phyloP scores from a whole-genome alignment of 2,797 vertebrate species.

The Anableps anableps region DNA sequence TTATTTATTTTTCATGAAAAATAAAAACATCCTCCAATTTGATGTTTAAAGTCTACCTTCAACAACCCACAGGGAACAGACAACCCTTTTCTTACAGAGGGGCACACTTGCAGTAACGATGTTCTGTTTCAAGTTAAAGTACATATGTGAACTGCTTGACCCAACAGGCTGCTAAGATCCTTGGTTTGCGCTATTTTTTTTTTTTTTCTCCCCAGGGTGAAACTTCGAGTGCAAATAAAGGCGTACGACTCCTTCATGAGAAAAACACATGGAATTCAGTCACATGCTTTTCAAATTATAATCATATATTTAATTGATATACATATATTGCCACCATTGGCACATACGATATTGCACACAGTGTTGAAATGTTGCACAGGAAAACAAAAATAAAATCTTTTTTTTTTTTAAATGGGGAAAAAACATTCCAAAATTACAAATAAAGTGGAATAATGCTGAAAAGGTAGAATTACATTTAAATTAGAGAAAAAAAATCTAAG shows the following conservation, averaged over 20 bases:
- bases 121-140: slow-evolving; percentile 75
- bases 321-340: slow-evolving; percentile 88
- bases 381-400: slow-evolving; percentile 62
- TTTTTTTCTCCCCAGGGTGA: slow-evolving; percentile 68
- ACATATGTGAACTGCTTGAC: slow-evolving; percentile 67
- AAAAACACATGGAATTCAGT: slow-evolving; percentile 83
- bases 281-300: slow-evolving; percentile 87
- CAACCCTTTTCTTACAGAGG: slow-evolving; percentile 57
- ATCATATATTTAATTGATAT: slow-evolving; percentile 88
- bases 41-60: slow-evolving; percentile 53
- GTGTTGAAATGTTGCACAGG: slow-evolving; percentile 87
- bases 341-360: slow-evolving; percentile 89
- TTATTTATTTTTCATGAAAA: slow-evolving; percentile 18
- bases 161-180: slow-evolving; percentile 67
- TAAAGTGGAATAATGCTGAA: slow-evolving; percentile 83
- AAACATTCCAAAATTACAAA: slow-evolving; percentile 84
- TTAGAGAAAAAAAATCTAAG: slow-evolving; percentile 37
- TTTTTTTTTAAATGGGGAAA: slow-evolving; percentile 81
- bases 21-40: slow-evolving; percentile 48
- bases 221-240: slow-evolving; percentile 82
- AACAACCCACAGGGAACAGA: slow-evolving; percentile 48
- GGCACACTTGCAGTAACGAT: slow-evolving; percentile 73
- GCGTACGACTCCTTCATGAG: slow-evolving; percentile 78
- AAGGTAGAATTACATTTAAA: slow-evolving; percentile 70
- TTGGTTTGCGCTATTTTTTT: slow-evolving; percentile 46